Percentiles rank a stretch among this genome's conserved stretches.
These are phyloP conservation scores for Thalassarche chlororhynchos DNA, from an alignment of 2,113 vertebrate species.

Conservation along the genomic window DNA sequence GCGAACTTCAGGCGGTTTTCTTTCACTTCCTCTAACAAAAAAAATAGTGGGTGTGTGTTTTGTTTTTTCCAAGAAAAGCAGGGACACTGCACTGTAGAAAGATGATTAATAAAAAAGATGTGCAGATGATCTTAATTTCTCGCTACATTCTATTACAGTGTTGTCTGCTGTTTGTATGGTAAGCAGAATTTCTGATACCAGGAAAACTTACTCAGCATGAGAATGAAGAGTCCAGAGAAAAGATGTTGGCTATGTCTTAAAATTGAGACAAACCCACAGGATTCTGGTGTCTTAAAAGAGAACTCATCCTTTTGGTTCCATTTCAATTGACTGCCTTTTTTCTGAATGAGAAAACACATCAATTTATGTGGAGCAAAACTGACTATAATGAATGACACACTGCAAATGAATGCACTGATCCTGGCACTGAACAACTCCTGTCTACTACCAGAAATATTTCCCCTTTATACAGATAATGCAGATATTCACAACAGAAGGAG, in stretches of 20 bases:
- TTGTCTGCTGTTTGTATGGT: neutral
- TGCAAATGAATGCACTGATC: neutral
- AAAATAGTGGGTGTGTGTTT: neutral
- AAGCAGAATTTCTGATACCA: neutral
- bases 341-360: neutral
- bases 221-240: neutral
- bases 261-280: neutral
- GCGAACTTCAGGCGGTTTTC: neutral
- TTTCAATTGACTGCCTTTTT: neutral
- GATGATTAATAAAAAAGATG: neutral
- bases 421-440: neutral
- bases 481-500: neutral
- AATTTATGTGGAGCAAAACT: neutral
- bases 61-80: neutral
- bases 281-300: neutral
- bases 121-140: neutral
- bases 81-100: neutral
- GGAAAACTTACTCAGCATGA: neutral
- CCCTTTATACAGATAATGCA: neutral
- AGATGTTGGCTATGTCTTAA: neutral
- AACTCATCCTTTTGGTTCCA: neutral
- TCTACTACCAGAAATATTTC: neutral
- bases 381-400: rapidly evolving
- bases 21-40: neutral
- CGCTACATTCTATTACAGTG: rapidly evolving